phyloP scores from a whole-genome alignment of 2,797 vertebrate species.

The Philypnodon macrostomus region DNA sequence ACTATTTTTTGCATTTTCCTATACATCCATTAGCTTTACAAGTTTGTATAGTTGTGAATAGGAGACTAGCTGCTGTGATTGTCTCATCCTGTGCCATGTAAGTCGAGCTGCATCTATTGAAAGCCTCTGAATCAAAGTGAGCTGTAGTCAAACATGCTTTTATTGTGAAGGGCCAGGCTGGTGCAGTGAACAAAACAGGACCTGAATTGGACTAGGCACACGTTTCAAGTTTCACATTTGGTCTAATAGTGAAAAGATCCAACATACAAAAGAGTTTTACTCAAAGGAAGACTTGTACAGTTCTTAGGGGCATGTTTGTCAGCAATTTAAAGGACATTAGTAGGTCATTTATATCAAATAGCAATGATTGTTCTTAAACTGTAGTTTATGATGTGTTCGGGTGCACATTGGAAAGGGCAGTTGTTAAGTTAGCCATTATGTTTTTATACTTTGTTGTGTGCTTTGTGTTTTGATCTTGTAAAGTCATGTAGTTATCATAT shows the following conservation, averaged over 20 bases:
- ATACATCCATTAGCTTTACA: too few species aligned
- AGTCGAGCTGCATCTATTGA: slow-evolving; percentile 42
- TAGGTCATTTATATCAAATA: too few species aligned
- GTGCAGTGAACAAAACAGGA: slow-evolving; percentile 10
- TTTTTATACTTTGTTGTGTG: too few species aligned
- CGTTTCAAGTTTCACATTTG: neutral
- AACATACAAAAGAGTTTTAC: slow-evolving; percentile 4
- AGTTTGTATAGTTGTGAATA: too few species aligned
- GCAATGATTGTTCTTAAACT: too few species aligned
- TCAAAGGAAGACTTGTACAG: neutral
- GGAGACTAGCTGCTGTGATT: slow-evolving; percentile 30
- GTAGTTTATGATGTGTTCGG: too few species aligned
- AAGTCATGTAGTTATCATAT: too few species aligned
- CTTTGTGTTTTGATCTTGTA: too few species aligned
- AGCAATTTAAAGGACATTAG: neutral
- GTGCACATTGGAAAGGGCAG: too few species aligned
- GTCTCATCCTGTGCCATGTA: slow-evolving; percentile 41
- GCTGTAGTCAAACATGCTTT: slow-evolving; percentile 14
- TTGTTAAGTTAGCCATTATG: too few species aligned
- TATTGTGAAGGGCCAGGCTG: slow-evolving; percentile 1
- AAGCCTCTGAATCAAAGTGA: slow-evolving; percentile 31
- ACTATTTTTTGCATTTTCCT: too few species aligned
- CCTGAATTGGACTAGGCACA: too few species aligned
- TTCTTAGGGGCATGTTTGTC: neutral
- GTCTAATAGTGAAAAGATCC: neutral